Evolutionary conservation across 1,140 invertebrate genomes (phyloP), one percentile per base, ranked within the genome.

Genomic region (Ceratina calcarata): DNA sequence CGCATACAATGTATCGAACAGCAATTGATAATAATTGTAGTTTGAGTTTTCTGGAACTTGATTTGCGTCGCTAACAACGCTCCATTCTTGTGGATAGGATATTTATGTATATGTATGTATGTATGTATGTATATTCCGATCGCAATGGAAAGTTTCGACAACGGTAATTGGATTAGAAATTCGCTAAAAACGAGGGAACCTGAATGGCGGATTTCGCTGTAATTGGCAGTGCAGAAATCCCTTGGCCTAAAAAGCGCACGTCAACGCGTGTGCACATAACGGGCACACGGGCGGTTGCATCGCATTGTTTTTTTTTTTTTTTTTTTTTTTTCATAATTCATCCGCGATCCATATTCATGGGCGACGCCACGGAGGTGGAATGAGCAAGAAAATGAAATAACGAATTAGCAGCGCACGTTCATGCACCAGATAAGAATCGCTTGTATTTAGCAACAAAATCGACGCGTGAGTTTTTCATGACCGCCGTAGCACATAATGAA

Each of bases 391-490:
- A 71, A 78, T 55, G 68, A 71, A 78, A 62, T 37, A 71, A 78
- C 67, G 68, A 78, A 78, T 78, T 78, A 78, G 12, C 68, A 71
- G 37, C 37, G 37, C 37, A 6, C 37, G 37, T 45, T 45, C 37
- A 45, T n/a, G 57, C 53, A 51, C 3, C 27, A 13, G 75, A 78
- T 78, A 78, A 61, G 68, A 71, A 45, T 78, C 75, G 58, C 45
- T 18, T 24, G 67, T 53, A 71, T 78, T 78, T 78, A 78, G 75
- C 67, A 78, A 78, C 75, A 62, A 78, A 78, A 78, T 78, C 75
- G 67, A 24, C 45, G 57, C n/a, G 69, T 57, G 20, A 55, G 67
- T 78, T 78, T 76, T 78, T 78, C 75, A 78, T 67, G 75, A 78
- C 22, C 32, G 58, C 67, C 75, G 67, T 78, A 78, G 75, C 75